phyloP scores from a whole-genome alignment of 1,140 invertebrate genomes.

The Magallana ariakensis region DNA sequence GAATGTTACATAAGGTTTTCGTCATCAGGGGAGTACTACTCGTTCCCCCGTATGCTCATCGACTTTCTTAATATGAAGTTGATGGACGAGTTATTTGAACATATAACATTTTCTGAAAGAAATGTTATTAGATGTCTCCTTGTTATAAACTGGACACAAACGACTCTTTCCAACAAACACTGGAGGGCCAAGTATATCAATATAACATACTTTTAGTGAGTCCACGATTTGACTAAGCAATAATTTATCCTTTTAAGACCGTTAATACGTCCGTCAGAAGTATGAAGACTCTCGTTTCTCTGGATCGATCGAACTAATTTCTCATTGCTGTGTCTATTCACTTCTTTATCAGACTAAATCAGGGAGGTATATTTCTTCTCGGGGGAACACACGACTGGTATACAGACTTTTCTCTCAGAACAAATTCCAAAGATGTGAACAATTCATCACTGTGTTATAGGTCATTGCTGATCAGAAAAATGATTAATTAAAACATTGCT shows the following conservation, averaged over 20 bases:
- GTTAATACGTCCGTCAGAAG: background rate
- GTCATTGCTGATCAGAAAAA: conserved; percentile 24
- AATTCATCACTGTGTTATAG: conserved; percentile 21
- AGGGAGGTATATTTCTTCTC: background rate
- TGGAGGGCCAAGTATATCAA: no score
- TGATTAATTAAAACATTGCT: conserved; percentile 34
- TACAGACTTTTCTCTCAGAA: background rate
- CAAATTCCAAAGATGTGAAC: background rate
- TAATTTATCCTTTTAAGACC: conserved; percentile 21
- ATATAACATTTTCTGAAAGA: no score
- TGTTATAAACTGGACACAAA: no score
- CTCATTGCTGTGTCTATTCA: background rate
- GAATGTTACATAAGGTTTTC: no score
- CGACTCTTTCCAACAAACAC: no score
- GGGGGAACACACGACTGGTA: background rate
- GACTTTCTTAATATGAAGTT: no score
- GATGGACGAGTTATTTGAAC: no score
- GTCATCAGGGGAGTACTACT: no score
- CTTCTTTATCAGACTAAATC: background rate
- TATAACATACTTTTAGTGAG: no score
- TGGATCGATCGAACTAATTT: conserved; percentile 5
- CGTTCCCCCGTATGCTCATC: no score
- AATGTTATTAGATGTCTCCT: no score
- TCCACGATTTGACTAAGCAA: background rate
- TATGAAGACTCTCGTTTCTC: background rate